Percentiles rank a stretch among this genome's conserved stretches.
Conservation (phyloP, 2,888 invertebrate genomes). For the Drosophila nigritarsus region DNA sequence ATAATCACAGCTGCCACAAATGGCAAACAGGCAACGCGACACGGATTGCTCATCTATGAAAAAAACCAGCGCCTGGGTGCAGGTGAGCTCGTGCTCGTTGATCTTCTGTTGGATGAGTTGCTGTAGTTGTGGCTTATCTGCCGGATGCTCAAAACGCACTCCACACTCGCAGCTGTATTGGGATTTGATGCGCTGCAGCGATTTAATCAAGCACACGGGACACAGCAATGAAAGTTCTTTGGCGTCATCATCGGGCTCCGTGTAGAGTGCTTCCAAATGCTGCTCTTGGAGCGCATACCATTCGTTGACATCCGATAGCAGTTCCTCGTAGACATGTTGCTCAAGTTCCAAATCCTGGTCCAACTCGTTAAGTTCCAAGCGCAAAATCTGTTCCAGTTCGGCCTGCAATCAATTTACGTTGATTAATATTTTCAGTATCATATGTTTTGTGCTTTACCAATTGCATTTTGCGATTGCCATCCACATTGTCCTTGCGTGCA, state of each 20-base stretch:
- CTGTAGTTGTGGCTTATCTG: conserved; percentile 50
- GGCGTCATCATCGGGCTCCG: conserved; percentile 84
- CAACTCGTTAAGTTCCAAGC: conserved; percentile 79
- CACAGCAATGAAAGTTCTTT: conserved; percentile 84
- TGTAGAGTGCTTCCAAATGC: conserved; percentile 77
- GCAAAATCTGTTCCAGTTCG: conserved; percentile 71
- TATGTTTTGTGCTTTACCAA: conserved; percentile 23
- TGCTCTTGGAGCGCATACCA: conserved; percentile 81
- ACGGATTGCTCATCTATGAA: conserved; percentile 69
- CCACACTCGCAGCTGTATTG: conserved; percentile 85
- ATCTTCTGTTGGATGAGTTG: conserved; percentile 56
- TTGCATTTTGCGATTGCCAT: conserved; percentile 57
- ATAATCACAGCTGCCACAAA: conserved; percentile 82
- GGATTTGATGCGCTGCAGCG: conserved; percentile 26
- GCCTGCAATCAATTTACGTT: conserved; percentile 28
- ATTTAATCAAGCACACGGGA: conserved; percentile 86
- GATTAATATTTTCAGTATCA: conserved; percentile 1
- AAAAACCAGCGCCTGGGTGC: conserved; percentile 70
- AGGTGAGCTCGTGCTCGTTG: conserved; percentile 68
- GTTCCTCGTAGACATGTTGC: conserved; percentile 80
- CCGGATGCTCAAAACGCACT: conserved; percentile 62
- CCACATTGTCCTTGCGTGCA: conserved; percentile 68
- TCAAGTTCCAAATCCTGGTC: conserved; percentile 81
- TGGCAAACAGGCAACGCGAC: conserved; percentile 59
- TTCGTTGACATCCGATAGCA: conserved; percentile 79